Percentiles rank a stretch among this genome's conserved stretches.
These are phyloP conservation scores for Eretmochelys imbricata DNA, from an alignment of 2,113 vertebrate genomes.

Conservation along the genomic window DNA sequence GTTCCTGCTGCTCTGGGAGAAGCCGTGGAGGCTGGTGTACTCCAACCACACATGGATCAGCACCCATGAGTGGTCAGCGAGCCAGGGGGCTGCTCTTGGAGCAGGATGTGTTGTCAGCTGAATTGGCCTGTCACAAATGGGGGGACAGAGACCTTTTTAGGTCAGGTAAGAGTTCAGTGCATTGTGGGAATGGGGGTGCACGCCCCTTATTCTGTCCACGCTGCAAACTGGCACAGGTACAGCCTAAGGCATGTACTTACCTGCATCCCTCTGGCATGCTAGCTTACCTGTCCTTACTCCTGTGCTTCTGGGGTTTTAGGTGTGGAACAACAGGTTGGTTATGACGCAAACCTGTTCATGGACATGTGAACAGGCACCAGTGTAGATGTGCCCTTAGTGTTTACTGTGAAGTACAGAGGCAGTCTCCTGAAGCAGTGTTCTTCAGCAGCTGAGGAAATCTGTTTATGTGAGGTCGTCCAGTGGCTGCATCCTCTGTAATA, in stretches of 20 bases:
- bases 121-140: neutral
- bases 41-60: neutral
- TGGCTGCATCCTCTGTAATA: neutral
- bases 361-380: neutral
- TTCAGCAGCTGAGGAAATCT: neutral
- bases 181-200: neutral
- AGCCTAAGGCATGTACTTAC: neutral
- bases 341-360: neutral
- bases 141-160: neutral
- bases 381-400: neutral
- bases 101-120: neutral
- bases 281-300: neutral
- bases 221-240: neutral
- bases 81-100: neutral
- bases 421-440: neutral
- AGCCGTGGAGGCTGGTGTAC: neutral
- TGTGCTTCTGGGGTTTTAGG: neutral
- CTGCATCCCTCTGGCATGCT: neutral
- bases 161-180: neutral
- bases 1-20: neutral
- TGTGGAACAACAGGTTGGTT: neutral
- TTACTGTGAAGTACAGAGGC: rapidly evolving
- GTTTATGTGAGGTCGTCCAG: neutral
- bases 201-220: neutral
- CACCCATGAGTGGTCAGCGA: neutral